Conservation (phyloP, 64 coral and sea anemone genomes). For the Exaiptasia diaphana region DNA sequence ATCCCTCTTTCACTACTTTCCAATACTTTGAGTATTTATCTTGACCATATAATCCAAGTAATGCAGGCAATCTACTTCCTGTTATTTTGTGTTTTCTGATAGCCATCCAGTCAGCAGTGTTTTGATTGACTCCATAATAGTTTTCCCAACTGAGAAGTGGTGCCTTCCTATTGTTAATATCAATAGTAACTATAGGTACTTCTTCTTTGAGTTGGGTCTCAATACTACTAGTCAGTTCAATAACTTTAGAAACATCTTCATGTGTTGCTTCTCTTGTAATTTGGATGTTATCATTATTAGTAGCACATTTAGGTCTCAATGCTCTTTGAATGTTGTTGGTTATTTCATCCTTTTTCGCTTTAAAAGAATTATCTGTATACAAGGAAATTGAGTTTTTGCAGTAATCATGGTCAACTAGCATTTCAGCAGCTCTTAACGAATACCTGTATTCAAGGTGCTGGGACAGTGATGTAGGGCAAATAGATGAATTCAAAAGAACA, state of each 20-base stretch:
- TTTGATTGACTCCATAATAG: conserved; percentile 48
- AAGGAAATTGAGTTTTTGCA: conserved; percentile 22
- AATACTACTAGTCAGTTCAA: conserved; percentile 16
- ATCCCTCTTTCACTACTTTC: too few relatives aligned
- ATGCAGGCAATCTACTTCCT: conserved; percentile 50
- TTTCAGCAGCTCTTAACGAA: neutral
- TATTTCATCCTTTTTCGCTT: conserved; percentile 32
- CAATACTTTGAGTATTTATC: too few relatives aligned
- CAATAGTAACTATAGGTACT: neutral
- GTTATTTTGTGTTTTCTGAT: conserved; percentile 28
- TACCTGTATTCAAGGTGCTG: conserved; percentile 29
- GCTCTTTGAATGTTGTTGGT: conserved; percentile 43
- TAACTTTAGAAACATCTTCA: conserved; percentile 6
- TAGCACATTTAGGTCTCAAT: conserved; percentile 15
- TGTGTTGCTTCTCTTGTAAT: conserved; percentile 31
- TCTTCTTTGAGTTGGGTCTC: conserved; percentile 32
- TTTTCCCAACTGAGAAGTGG: conserved; percentile 25
- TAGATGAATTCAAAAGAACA: conserved; percentile 24
- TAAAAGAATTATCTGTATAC: conserved; percentile 25
- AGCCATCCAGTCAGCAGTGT: conserved; percentile 22
- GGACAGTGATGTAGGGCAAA: conserved; percentile 11
- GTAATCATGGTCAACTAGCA: conserved; percentile 45
- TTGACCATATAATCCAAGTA: too few relatives aligned
- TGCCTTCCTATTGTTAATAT: conserved; percentile 39
- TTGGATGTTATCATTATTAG: conserved; percentile 15